Percentiles rank a stretch among this genome's conserved stretches.
These are phyloP conservation scores for Ceryle rudis DNA, from an alignment of 2,797 vertebrate species.

Conservation along the genomic window DNA sequence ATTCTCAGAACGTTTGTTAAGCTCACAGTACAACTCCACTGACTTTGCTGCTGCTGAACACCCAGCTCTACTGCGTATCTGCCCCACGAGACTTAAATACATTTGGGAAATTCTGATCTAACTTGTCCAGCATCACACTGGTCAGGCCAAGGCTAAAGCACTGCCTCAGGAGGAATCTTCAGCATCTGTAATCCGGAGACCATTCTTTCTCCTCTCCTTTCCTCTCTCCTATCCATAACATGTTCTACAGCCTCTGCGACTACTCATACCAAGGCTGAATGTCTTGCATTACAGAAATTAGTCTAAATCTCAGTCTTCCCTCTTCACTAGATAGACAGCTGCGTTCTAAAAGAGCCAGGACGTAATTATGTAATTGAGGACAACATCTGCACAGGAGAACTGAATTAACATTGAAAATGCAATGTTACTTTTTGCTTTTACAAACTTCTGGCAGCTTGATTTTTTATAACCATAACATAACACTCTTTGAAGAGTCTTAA, in stretches of 20 bases:
- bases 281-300: not conserved
- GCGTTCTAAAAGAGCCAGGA: not conserved
- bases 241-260: not conserved
- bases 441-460: not conserved
- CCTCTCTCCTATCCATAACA: not conserved
- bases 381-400: conserved; percentile 46
- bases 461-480: not conserved
- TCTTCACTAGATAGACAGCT: conserved; percentile 21
- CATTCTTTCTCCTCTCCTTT: not conserved
- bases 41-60: not conserved
- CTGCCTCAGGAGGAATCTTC: not conserved
- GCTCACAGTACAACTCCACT: not conserved
- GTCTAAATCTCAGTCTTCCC: not conserved
- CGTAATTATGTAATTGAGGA: conserved; percentile 40
- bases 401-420: conserved; percentile 11
- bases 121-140: not conserved
- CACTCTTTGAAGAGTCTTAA: not conserved
- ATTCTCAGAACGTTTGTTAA: not conserved
- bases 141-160: not conserved
- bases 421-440: not conserved
- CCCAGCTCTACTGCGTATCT: not conserved
- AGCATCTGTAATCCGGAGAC: not conserved
- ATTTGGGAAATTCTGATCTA: not conserved
- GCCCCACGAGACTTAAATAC: not conserved
- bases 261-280: not conserved